A percentile compares a stretch with the other conserved stretches of the same genome.
phyloP scores from a whole-genome alignment of 2,888 invertebrate species.

The Calephelis perditalis region DNA sequence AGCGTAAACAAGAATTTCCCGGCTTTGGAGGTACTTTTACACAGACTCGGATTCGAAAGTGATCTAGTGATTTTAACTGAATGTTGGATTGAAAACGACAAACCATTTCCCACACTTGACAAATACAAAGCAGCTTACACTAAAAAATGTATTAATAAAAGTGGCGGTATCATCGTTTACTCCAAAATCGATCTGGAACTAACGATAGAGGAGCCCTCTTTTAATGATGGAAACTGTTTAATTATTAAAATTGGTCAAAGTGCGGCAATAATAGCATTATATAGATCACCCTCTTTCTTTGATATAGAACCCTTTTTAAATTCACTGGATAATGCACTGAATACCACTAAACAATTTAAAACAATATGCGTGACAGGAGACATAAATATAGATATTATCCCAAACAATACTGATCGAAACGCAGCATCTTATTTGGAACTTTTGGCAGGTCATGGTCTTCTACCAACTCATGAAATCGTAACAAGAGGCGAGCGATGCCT shows the following conservation, averaged over 20 bases:
- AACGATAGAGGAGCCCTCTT: not conserved
- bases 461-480: not conserved
- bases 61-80: no score
- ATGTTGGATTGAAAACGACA: no score
- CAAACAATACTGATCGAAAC: not conserved
- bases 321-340: not conserved
- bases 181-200: not conserved
- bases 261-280: not conserved
- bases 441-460: slow-evolving; percentile 2
- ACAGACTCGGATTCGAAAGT: no score
- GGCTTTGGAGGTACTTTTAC: no score
- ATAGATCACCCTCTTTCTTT: slow-evolving; percentile 9
- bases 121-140: not conserved
- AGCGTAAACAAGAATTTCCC: no score
- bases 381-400: slow-evolving; percentile 5
- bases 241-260: not conserved
- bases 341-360: not conserved
- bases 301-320: not conserved
- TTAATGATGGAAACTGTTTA: slow-evolving; percentile 1
- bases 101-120: not conserved
- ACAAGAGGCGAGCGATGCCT: not conserved
- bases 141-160: slow-evolving; percentile 2
- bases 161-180: slow-evolving; percentile 1
- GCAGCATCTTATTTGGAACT: not conserved
- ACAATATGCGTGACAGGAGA: not conserved